A percentile compares a stretch with the other conserved stretches of the same genome.
phyloP scores from a whole-genome alignment of 2,113 vertebrate genomes.

The Mohoua ochrocephala region DNA sequence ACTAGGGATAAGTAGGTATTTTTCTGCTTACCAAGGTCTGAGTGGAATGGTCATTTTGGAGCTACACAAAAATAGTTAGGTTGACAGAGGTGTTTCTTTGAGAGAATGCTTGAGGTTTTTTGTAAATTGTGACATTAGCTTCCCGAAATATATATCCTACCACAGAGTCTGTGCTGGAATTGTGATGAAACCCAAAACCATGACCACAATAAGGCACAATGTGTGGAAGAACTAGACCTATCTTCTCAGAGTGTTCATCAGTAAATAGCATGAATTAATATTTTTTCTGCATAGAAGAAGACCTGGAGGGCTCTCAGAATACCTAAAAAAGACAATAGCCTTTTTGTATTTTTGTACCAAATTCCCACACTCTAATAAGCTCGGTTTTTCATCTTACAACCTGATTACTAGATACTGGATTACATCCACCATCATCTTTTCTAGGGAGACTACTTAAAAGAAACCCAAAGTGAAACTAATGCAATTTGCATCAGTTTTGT shows the following conservation, averaged over 20 bases:
- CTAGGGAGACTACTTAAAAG: neutral
- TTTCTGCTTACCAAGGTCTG: neutral
- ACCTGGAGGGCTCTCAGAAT: neutral
- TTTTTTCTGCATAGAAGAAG: neutral
- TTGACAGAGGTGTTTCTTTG: neutral
- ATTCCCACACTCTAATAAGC: neutral
- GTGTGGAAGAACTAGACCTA: slow-evolving; percentile 30
- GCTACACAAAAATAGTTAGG: neutral
- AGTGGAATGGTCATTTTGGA: neutral
- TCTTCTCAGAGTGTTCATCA: slow-evolving; percentile 7
- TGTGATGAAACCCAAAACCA: slow-evolving; percentile 4
- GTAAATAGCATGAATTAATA: neutral
- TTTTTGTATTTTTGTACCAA: slow-evolving; percentile 5
- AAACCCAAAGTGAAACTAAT: neutral
- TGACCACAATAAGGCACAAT: neutral
- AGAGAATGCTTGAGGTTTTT: neutral
- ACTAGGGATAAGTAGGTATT: neutral
- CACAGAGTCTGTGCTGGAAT: neutral
- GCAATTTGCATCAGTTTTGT: neutral
- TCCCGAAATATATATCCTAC: slow-evolving; percentile 19
- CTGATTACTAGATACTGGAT: neutral
- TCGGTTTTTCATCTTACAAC: neutral
- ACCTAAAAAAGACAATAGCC: neutral
- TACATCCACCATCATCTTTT: neutral
- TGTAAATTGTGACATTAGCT: slow-evolving; percentile 5